Evolutionary conservation across 2,888 invertebrate genomes (phyloP).

Genomic region (Sminthurides aquaticus): DNA sequence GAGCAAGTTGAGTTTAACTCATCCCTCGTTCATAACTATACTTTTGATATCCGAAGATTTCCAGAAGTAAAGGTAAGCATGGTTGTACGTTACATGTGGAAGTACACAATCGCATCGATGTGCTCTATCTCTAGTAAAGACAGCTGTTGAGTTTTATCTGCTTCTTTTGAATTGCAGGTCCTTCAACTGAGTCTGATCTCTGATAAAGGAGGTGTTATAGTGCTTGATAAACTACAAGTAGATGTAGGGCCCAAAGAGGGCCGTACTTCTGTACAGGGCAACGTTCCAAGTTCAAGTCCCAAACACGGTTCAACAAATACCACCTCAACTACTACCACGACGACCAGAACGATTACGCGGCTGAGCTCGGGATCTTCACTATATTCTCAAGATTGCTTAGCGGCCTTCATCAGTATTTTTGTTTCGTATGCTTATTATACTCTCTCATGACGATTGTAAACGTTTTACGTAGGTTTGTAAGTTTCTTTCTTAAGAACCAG

Average conservation of each 20-base stretch:
- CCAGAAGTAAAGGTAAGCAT: constrained; percentile 12
- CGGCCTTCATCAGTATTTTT: too few species aligned
- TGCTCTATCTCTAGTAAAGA: background rate
- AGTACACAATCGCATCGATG: background rate
- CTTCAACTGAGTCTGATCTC: constrained; percentile 9
- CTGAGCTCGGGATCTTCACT: too few species aligned
- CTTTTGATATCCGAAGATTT: constrained; percentile 14
- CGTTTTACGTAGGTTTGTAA: too few species aligned
- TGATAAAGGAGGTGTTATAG: constrained; percentile 8
- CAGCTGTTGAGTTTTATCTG: background rate
- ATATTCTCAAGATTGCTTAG: too few species aligned
- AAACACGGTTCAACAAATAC: too few species aligned
- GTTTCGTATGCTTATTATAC: too few species aligned
- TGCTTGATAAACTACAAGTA: constrained; percentile 18
- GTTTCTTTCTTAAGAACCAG: too few species aligned
- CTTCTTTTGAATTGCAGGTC: constrained; percentile 8
- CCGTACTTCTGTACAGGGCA: background rate
- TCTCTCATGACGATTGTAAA: too few species aligned
- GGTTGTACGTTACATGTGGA: too few species aligned
- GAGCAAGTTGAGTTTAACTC: background rate
- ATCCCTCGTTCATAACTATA: constrained; percentile 1
- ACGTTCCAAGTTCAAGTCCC: too few species aligned
- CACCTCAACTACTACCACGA: too few species aligned
- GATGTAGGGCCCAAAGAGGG: background rate
- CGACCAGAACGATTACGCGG: too few species aligned